phyloP scores from a whole-genome alignment of 2,888 invertebrate genomes.

The Nymphalis c-album region DNA sequence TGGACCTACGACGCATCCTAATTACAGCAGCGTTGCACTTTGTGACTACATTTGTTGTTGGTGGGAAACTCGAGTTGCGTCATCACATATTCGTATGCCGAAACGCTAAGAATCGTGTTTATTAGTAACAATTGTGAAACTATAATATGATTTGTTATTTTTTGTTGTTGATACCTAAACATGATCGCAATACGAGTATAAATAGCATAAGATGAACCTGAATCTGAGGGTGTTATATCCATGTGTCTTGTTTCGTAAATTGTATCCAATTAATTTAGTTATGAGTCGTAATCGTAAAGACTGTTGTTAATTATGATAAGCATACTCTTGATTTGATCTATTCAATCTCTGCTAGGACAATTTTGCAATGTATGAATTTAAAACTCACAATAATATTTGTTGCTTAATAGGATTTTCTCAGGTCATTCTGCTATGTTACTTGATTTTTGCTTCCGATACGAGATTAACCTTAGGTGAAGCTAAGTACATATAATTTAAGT shows the following conservation, averaged over 20 bases:
- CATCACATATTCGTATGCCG: conserved; percentile 31
- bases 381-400: background rate
- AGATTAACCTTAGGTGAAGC: background rate
- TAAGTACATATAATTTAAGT: conserved; percentile 25
- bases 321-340: too few species aligned
- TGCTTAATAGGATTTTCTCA: background rate
- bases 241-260: too few species aligned
- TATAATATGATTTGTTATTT: background rate
- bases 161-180: too few species aligned
- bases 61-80: conserved; percentile 59
- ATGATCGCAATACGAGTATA: background rate
- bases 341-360: too few species aligned
- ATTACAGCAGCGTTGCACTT: conserved; percentile 71
- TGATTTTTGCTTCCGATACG: background rate
- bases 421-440: background rate
- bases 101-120: conserved; percentile 26
- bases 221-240: too few species aligned
- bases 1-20: conserved; percentile 68
- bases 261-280: too few species aligned
- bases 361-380: too few species aligned
- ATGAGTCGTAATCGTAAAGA: too few species aligned
- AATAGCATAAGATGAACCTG: too few species aligned
- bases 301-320: too few species aligned
- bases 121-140: background rate
- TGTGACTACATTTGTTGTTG: conserved; percentile 48